A percentile compares a stretch with the other conserved stretches of the same genome.
phyloP scores from a whole-genome alignment of 2,888 invertebrate species.

The Biston betularia region DNA sequence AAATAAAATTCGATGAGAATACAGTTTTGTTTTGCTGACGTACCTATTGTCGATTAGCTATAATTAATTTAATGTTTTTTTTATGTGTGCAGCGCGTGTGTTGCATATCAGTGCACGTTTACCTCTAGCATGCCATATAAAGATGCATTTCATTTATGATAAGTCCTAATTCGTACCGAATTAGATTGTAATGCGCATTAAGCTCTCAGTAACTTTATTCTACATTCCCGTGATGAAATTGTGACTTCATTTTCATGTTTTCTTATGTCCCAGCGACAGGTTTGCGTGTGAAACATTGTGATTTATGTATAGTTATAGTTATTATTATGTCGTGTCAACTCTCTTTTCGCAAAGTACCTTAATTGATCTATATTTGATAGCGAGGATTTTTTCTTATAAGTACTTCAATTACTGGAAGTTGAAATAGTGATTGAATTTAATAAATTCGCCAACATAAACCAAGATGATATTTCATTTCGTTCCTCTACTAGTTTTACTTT shows the following conservation, averaged over 20 bases:
- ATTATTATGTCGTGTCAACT: constrained; percentile 60
- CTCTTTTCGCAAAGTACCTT: constrained; percentile 71
- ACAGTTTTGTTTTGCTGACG: neutral
- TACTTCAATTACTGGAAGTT: constrained; percentile 83
- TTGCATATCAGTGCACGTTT: constrained; percentile 15
- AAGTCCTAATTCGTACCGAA: constrained; percentile 28
- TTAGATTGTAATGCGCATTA: constrained; percentile 27
- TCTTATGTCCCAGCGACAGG: constrained; percentile 43
- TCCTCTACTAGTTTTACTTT: neutral
- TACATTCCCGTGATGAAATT: constrained; percentile 65
- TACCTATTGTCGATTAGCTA: neutral
- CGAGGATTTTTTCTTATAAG: constrained; percentile 68
- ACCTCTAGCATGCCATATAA: constrained; percentile 35
- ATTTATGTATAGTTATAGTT: constrained; percentile 56
- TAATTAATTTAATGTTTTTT: neutral
- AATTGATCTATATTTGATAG: constrained; percentile 67
- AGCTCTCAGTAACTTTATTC: constrained; percentile 45
- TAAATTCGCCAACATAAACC: constrained; percentile 80
- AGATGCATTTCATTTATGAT: constrained; percentile 44
- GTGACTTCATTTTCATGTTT: constrained; percentile 46
- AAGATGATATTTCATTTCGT: constrained; percentile 64
- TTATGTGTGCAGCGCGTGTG: neutral
- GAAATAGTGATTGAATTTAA: constrained; percentile 82
- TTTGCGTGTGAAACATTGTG: constrained; percentile 64
- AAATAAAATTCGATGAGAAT: no score